Percentiles rank a stretch among this genome's conserved stretches.
phyloP scores from a whole-genome alignment of 2,888 invertebrate genomes.

The Apomyelois bistriatella region DNA sequence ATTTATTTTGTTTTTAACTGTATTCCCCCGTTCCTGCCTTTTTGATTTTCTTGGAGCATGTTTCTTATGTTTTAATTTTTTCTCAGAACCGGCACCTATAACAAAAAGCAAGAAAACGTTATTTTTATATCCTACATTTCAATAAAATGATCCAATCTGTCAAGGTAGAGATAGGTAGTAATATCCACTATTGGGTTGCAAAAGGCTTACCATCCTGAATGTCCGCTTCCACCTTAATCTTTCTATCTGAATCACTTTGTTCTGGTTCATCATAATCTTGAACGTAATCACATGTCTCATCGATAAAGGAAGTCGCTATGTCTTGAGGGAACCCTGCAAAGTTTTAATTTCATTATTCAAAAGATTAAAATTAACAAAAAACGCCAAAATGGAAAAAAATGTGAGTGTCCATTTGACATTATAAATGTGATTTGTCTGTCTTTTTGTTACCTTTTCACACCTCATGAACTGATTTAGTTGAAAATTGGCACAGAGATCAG shows the following conservation, averaged over 20 bases:
- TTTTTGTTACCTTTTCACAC: too few relatives aligned
- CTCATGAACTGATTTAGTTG: too few relatives aligned
- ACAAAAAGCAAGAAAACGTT: too few relatives aligned
- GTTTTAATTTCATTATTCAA: too few relatives aligned
- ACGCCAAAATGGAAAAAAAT: too few relatives aligned
- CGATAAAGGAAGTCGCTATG: background rate
- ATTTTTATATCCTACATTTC: too few relatives aligned
- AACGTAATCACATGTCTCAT: background rate
- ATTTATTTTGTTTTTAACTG: background rate
- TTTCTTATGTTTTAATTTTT: background rate
- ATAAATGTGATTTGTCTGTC: too few relatives aligned
- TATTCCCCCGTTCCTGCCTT: background rate
- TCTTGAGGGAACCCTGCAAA: background rate
- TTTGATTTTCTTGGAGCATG: background rate
- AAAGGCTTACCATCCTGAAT: background rate
- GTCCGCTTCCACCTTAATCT: background rate
- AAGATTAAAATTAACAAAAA: too few relatives aligned
- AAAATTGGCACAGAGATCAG: too few relatives aligned
- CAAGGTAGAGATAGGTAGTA: background rate
- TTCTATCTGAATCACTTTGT: background rate
- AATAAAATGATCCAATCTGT: background rate
- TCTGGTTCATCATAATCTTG: background rate
- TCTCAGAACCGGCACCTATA: background rate
- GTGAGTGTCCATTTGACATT: too few relatives aligned
- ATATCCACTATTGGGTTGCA: background rate